Percentiles rank a stretch among this genome's conserved stretches.
These are phyloP conservation scores for Pseudomyrmex dendroicus DNA, from an alignment of 1,140 invertebrate genomes.

Conservation along the genomic window DNA sequence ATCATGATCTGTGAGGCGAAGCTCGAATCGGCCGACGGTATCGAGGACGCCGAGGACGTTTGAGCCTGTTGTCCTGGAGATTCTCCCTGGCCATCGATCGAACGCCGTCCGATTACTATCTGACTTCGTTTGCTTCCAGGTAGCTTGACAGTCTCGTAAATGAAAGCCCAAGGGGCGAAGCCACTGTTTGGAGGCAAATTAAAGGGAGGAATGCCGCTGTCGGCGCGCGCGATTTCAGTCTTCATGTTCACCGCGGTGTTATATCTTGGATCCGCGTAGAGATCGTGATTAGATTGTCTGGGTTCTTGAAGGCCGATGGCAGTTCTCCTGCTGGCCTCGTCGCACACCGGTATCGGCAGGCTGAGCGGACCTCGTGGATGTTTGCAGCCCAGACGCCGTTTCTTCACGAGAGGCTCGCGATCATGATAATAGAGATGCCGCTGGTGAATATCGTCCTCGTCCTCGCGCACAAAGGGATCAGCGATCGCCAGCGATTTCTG, in stretches of 20 bases:
- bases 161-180: constrained; percentile 50
- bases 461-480: constrained; percentile 14
- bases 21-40: constrained; percentile 74
- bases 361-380: constrained; percentile 66
- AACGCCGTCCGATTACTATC: constrained; percentile 48
- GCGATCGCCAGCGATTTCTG: constrained; percentile 12
- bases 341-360: constrained; percentile 66
- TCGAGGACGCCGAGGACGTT: constrained; percentile 44
- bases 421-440: background rate
- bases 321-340: constrained; percentile 55
- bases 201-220: constrained; percentile 40
- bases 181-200: constrained; percentile 55
- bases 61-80: constrained; percentile 63
- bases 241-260: constrained; percentile 63
- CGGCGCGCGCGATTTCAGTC: constrained; percentile 62
- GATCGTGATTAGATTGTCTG: constrained; percentile 67
- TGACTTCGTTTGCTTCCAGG: constrained; percentile 67
- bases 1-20: constrained; percentile 88
- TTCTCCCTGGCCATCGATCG: constrained; percentile 47
- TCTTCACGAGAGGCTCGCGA: constrained; percentile 37
- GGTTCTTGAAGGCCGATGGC: constrained; percentile 43
- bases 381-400: constrained; percentile 61
- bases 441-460: constrained; percentile 36
- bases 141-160: constrained; percentile 56
- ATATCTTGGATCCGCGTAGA: constrained; percentile 61